phyloP scores from a whole-genome alignment of 1,140 invertebrate species.

The Drosophila athabasca region DNA sequence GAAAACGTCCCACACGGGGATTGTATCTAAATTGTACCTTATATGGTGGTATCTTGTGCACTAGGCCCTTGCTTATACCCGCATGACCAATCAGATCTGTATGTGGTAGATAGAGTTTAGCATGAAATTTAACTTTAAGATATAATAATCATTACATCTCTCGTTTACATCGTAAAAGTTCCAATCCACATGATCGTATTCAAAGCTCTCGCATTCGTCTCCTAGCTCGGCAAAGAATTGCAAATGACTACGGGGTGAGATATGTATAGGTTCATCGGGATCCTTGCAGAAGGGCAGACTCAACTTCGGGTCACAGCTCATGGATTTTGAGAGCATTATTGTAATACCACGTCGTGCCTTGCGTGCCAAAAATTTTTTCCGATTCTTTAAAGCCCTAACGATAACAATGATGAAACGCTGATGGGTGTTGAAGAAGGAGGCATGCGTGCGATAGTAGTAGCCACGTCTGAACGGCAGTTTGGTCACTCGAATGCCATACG shows the following conservation, averaged over 20 bases:
- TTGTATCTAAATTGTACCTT: neutral
- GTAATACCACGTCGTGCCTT: neutral
- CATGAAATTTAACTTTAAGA: neutral
- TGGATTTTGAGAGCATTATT: neutral
- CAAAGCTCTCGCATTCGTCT: neutral
- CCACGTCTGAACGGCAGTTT: slow-evolving; percentile 5
- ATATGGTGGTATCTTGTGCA: slow-evolving; percentile 18
- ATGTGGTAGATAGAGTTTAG: neutral
- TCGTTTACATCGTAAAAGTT: slow-evolving; percentile 28
- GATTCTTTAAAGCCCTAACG: neutral
- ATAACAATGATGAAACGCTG: neutral
- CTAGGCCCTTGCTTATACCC: neutral
- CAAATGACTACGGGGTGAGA: neutral
- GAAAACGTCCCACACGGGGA: no score
- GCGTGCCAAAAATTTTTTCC: neutral
- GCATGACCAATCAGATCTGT: slow-evolving; percentile 12
- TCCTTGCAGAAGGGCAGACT: slow-evolving; percentile 17
- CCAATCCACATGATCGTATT: slow-evolving; percentile 10
- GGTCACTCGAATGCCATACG: neutral
- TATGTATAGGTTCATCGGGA: slow-evolving; percentile 11
- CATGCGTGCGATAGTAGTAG: slow-evolving; percentile 11
- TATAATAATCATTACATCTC: neutral
- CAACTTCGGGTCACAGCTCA: slow-evolving; percentile 4
- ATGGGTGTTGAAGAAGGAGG: slow-evolving; percentile 11
- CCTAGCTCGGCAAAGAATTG: slow-evolving; percentile 16